These are phyloP conservation scores for Drosophila dives DNA, from an alignment of 2,888 invertebrate species.

Conservation along the genomic window DNA sequence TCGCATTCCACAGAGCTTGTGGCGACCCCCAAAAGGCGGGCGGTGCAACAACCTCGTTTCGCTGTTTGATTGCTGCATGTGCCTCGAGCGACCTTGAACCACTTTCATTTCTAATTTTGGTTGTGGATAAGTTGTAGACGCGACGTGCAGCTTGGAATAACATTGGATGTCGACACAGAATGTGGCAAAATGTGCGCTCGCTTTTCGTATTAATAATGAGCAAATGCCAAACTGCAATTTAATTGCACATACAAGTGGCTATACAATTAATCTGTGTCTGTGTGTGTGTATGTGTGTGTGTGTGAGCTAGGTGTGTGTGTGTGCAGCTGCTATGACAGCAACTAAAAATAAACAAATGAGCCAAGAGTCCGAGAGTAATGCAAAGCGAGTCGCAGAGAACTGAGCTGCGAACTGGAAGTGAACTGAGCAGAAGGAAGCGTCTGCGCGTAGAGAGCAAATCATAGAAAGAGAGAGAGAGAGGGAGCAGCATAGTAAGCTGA, in stretches of 20 bases:
- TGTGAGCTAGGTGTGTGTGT: neutral
- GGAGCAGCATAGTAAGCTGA: conserved; percentile 22
- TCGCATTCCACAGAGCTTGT: conserved; percentile 4
- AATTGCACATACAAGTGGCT: conserved; percentile 57
- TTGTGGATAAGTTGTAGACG: conserved; percentile 17
- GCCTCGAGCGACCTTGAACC: conserved; percentile 70
- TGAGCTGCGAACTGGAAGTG: conserved; percentile 28
- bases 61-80: conserved; percentile 45
- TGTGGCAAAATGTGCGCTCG: conserved; percentile 4
- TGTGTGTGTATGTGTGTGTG: neutral
- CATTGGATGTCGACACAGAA: conserved; percentile 29
- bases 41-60: conserved; percentile 77
- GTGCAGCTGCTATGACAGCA: conserved; percentile 58
- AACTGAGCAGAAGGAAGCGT: conserved; percentile 38
- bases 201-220: conserved; percentile 54
- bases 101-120: conserved; percentile 72
- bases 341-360: conserved; percentile 80
- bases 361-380: conserved; percentile 37
- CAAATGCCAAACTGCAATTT: conserved; percentile 59
- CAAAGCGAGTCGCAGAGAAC: neutral
- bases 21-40: conserved; percentile 31
- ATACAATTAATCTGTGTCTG: conserved; percentile 3
- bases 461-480: conserved; percentile 7
- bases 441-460: conserved; percentile 47
- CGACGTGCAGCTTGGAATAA: conserved; percentile 19